Base-by-base conservation (phyloP, 2,888 invertebrate genomes). In the Gastracanthus pulcherrimus region DNA sequence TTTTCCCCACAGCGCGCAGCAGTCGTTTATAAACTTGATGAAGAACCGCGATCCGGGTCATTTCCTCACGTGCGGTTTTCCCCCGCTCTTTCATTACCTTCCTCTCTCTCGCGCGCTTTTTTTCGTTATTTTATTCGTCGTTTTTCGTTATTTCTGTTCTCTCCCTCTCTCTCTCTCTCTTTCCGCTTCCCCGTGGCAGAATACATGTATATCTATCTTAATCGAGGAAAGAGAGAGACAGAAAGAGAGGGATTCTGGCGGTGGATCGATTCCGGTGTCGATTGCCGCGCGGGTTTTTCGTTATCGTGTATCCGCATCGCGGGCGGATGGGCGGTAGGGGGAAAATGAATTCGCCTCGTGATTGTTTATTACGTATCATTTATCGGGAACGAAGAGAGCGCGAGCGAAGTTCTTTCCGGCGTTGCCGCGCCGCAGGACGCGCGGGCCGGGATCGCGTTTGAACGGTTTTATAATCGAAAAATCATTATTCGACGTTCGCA, bases 321-420 rank as follows among this genome's bases (percentile, higher is more conserved):
- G 29, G 23, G 5, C 19, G 19, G 9, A 34, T n/a, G 36, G 66
- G 29, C 31, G 45, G 51, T 3, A n/a, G 45, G 16, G 58, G 13
- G 19, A 60, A 72, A 72, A 81, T 29, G 70, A 81, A 81, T 77
- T 77, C 66, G 41, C 62, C 74, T 64, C 78, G 66, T 66, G 76
- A 79, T 79, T 82, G 78, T 79, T 82, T 72, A 67, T 79, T 79
- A 48, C 71, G 71, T 76, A 69, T 72, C 55, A 45, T 76, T 75
- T 71, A 31, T 79, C n/a, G n/a, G n/a, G n/a, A n/a, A n/a, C n/a
- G 72, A 13, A 31, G 45, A 51, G 36, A 58, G 13, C 23, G 26
- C 26, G 55, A 19, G 23, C 3, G 7, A 31, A 75, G 48, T 51
- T 34, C 36, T 70, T 77, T 70, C 60, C 66, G 77, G 41, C 71